Base-by-base conservation (phyloP, 2,797 vertebrate species). In the Anolis apletophallus region DNA sequence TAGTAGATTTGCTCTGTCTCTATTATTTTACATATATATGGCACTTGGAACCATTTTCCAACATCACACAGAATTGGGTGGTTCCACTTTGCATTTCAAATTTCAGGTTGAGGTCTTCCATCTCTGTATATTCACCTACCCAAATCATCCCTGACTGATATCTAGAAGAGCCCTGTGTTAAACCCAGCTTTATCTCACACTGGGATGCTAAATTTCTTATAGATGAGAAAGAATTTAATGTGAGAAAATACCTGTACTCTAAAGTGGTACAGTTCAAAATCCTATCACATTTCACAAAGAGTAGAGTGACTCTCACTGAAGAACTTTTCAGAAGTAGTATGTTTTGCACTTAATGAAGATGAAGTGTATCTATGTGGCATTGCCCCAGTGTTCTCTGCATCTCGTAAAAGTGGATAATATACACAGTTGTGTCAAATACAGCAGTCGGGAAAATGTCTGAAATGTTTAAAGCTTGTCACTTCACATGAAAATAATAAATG, bases 401-500 rank as follows among this genome's bases (percentile, higher is more conserved):
- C 36, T 91, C 74, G 88, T 86, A 75, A 90, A 92, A 93, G 78
- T 87, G 81, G 90, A 29, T 86, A 85, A 81, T 54, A 91, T 68
- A 59, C 69, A n/a, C 85, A 57, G 23, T 74, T 81, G 5, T 89
- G 2, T 91, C 88, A 85, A 86, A 55, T 87, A 69, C 85, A 88
- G 82, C 82, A 50, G 19, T 3, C 5, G 80, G 84, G 93, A 86
- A 73, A 86, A 88, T 94, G 93, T 91, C 84, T 90, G 76, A 74
- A 46, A 36, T 81, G 76, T 88, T 93, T 91, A 92, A 87, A 92
- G 80, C 91, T 88, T 93, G 89, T 92, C 91, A 91, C 74, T 85
- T 94, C 81, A 68, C 68, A 87, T 84, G 90, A 83, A 67, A 91
- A 85, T 26, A 91, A 81, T 81, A 93, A 93, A 85, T 87, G 73